Evolutionary conservation across 2,797 vertebrate species (phyloP).

Genomic region (Tapera naevia): DNA sequence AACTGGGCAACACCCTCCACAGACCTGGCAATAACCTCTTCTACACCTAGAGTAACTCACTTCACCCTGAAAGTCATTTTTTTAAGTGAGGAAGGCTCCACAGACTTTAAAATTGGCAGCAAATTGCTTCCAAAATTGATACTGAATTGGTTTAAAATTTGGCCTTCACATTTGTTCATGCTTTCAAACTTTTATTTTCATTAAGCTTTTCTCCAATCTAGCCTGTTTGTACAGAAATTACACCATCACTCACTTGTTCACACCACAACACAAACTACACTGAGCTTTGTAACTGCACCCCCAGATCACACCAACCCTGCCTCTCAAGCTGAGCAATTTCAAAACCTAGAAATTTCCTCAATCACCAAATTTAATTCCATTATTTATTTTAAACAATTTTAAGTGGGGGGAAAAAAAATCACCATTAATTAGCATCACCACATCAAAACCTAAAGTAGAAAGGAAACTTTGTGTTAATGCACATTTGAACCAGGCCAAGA

Average conservation of each 20-base stretch:
- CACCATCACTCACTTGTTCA: not conserved
- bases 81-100: not conserved
- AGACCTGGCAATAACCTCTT: not conserved
- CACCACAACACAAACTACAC: not conserved
- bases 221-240: not conserved
- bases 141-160: not conserved
- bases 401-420: not conserved
- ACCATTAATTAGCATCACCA: not conserved
- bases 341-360: not conserved
- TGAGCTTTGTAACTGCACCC: not conserved
- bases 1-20: rapidly evolving
- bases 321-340: not conserved
- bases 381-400: not conserved
- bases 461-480: slow-evolving; percentile 47
- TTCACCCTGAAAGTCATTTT: not conserved
- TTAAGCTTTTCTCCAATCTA: not conserved
- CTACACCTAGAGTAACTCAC: not conserved
- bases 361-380: rapidly evolving
- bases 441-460: not conserved
- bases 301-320: not conserved
- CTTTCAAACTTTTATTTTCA: not conserved
- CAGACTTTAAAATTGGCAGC: not conserved
- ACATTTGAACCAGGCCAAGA: slow-evolving; percentile 69
- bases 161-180: not conserved
- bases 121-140: not conserved